Percentiles rank a stretch among this genome's conserved stretches.
These are phyloP conservation scores for Pegoplata infirma DNA, from an alignment of 2,888 invertebrate genomes.

Conservation along the genomic window DNA sequence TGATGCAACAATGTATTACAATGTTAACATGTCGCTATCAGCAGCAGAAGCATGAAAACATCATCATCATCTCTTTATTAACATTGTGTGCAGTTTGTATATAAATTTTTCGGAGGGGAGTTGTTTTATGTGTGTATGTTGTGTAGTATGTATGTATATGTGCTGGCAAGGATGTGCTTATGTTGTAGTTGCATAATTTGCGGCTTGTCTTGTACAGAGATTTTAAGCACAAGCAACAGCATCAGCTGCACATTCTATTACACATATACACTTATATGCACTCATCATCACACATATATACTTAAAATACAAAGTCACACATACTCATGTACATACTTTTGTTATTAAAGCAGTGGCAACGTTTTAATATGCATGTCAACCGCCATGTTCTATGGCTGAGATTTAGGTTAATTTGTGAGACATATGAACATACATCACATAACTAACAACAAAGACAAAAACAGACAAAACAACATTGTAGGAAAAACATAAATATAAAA, in stretches of 20 bases:
- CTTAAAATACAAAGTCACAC: constrained; percentile 27
- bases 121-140: background rate
- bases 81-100: constrained; percentile 34
- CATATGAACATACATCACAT: constrained; percentile 53
- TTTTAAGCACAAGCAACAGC: constrained; percentile 49
- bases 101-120: background rate
- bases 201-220: constrained; percentile 59
- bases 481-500: constrained; percentile 35
- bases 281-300: constrained; percentile 30
- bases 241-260: constrained; percentile 53
- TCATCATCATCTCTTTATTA: constrained; percentile 30
- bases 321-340: constrained; percentile 4
- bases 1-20: constrained; percentile 62
- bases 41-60: constrained; percentile 51
- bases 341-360: constrained; percentile 56
- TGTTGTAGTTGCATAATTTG: constrained; percentile 58
- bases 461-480: constrained; percentile 37
- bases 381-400: constrained; percentile 67
- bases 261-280: constrained; percentile 43
- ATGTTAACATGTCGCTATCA: constrained; percentile 62
- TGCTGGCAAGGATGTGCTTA: constrained; percentile 39
- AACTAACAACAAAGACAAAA: constrained; percentile 20
- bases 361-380: constrained; percentile 68
- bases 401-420: constrained; percentile 70
- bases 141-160: background rate